Conservation (phyloP, 2,888 invertebrate genomes). For the Teleiodes luculella region DNA sequence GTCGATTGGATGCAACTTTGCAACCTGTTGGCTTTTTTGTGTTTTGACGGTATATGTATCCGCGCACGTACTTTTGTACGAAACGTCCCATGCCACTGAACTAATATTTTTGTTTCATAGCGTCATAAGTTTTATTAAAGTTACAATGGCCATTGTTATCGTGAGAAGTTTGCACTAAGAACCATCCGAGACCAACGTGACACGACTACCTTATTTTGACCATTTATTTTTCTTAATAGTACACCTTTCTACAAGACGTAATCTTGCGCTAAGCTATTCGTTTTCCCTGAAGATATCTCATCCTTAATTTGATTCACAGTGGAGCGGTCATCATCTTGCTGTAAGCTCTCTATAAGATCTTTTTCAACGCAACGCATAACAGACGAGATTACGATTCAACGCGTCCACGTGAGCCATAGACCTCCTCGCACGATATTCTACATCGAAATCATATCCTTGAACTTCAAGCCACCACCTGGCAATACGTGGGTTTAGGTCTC, state of each 20-base stretch:
- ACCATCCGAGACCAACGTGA: slow-evolving; percentile 16
- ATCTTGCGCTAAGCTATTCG: background rate
- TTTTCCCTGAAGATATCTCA: background rate
- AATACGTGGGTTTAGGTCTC: too few species aligned
- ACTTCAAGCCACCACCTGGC: too few species aligned
- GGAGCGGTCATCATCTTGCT: background rate
- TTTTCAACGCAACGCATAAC: background rate
- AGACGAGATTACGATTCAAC: too few species aligned
- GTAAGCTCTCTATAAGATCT: background rate
- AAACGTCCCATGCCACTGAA: background rate
- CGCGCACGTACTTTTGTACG: background rate
- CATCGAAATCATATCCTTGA: too few species aligned
- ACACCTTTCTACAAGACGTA: background rate
- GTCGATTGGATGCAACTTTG: background rate
- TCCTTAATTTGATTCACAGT: background rate
- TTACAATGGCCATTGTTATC: slow-evolving; percentile 17
- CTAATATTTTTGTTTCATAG: background rate
- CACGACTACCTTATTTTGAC: slow-evolving; percentile 12
- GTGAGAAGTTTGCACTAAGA: slow-evolving; percentile 16
- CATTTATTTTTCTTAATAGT: slow-evolving; percentile 1
- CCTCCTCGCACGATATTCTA: too few species aligned
- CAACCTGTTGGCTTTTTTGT: background rate
- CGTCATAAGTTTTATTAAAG: slow-evolving; percentile 6
- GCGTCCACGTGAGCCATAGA: too few species aligned
- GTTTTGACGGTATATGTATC: background rate